Percentiles rank a stretch among this genome's conserved stretches.
Evolutionary conservation across 2,113 vertebrate species (phyloP).

Genomic region (Oreochromis spilurus): DNA sequence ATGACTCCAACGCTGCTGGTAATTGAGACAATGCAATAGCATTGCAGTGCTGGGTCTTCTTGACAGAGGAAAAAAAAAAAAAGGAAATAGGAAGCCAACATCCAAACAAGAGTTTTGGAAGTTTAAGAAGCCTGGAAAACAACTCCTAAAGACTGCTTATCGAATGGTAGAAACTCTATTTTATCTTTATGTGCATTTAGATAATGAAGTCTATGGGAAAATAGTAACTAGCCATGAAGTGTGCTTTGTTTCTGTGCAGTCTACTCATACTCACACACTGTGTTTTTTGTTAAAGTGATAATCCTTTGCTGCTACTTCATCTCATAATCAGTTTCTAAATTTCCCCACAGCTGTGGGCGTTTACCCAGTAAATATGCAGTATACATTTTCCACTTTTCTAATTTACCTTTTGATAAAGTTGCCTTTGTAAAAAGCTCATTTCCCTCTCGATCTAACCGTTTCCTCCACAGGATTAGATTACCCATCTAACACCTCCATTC

Average conservation of each 20-base stretch:
- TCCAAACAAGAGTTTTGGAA: neutral
- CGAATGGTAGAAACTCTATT: neutral
- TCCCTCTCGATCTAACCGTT: conserved; percentile 21
- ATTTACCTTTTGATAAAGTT: conserved; percentile 42
- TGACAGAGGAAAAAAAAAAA: neutral
- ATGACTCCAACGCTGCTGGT: neutral
- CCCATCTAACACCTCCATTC: conserved; percentile 41
- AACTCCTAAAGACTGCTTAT: neutral
- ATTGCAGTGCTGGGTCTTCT: neutral
- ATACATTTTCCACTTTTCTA: conserved; percentile 7
- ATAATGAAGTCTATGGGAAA: neutral
- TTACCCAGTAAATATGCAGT: neutral
- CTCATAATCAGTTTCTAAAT: conserved; percentile 17
- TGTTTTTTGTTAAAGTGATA: neutral
- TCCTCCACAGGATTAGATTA: conserved; percentile 49
- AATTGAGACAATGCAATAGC: neutral
- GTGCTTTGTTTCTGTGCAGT: neutral
- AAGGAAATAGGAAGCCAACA: neutral
- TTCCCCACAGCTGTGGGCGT: conserved; percentile 3
- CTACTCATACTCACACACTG: neutral
- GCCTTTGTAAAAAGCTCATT: conserved; percentile 44
- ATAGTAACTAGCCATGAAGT: neutral
- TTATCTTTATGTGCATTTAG: neutral
- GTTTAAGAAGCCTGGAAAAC: neutral
- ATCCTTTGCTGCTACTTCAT: neutral